Conservation (phyloP, 2,797 vertebrate genomes). For the Peromyscus eremicus region DNA sequence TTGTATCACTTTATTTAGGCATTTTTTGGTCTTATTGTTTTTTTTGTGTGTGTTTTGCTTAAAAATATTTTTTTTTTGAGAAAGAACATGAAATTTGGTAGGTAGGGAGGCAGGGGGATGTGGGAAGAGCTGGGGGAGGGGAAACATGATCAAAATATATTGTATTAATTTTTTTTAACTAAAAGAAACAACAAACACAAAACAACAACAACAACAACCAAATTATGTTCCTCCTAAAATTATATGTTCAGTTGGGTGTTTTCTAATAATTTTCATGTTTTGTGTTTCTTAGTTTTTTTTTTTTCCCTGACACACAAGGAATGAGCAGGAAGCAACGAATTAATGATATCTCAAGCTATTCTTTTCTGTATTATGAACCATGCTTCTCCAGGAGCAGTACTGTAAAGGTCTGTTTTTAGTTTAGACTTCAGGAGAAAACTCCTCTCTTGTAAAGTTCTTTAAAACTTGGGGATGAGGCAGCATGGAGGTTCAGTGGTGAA, state of each 20-base stretch:
- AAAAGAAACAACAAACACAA: too few species aligned
- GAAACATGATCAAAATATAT: too few species aligned
- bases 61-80: too few species aligned
- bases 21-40: too few species aligned
- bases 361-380: background rate
- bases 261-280: background rate
- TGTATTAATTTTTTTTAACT: too few species aligned
- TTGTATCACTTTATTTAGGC: too few species aligned
- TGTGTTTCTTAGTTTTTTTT: background rate
- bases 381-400: background rate
- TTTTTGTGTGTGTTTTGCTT: too few species aligned
- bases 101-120: too few species aligned
- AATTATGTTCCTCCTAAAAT: background rate
- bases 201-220: too few species aligned
- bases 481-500: background rate
- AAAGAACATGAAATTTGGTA: too few species aligned
- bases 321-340: background rate
- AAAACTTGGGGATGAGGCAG: background rate
- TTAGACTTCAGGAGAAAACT: background rate
- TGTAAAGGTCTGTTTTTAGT: background rate
- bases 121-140: too few species aligned
- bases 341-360: background rate
- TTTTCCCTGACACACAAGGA: background rate
- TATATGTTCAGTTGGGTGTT: background rate
- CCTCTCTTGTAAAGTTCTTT: background rate